phyloP scores from a whole-genome alignment of 2,797 vertebrate species.

The Leptodactylus fallax region DNA sequence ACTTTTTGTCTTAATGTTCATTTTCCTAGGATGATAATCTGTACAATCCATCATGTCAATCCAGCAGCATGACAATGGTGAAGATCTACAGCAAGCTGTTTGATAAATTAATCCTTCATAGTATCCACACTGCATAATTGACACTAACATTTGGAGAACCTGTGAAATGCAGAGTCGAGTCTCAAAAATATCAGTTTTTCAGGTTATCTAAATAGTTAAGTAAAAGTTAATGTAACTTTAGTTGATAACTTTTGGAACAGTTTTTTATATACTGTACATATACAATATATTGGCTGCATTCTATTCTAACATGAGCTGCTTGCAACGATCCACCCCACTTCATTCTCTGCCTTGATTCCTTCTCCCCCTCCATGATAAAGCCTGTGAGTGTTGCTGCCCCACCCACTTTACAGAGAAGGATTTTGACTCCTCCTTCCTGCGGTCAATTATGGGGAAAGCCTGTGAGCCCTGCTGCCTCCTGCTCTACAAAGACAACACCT shows the following conservation, averaged over 20 bases:
- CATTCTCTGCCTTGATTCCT: too few species aligned
- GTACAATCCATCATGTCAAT: conserved; percentile 26
- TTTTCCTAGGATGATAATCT: conserved; percentile 8
- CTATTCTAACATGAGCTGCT: background rate
- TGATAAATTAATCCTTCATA: conserved; percentile 39
- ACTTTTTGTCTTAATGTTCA: background rate
- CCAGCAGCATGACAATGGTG: background rate
- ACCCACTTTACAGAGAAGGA: too few species aligned
- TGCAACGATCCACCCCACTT: background rate
- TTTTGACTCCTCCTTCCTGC: too few species aligned
- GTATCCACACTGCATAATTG: conserved; percentile 20
- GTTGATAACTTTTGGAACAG: background rate
- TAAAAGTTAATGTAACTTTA: background rate
- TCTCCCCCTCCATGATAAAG: background rate
- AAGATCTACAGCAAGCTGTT: conserved; percentile 16
- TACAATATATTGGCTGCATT: background rate
- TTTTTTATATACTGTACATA: too few species aligned
- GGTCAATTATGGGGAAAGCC: too few species aligned
- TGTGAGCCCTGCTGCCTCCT: too few species aligned
- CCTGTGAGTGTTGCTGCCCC: background rate
- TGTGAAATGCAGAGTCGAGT: background rate
- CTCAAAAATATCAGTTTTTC: background rate
- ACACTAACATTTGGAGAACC: conserved; percentile 34
- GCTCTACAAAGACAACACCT: too few species aligned
- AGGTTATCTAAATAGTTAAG: background rate